Conservation (phyloP, 2,888 invertebrate genomes). For the Rugalucina vietnamica region DNA sequence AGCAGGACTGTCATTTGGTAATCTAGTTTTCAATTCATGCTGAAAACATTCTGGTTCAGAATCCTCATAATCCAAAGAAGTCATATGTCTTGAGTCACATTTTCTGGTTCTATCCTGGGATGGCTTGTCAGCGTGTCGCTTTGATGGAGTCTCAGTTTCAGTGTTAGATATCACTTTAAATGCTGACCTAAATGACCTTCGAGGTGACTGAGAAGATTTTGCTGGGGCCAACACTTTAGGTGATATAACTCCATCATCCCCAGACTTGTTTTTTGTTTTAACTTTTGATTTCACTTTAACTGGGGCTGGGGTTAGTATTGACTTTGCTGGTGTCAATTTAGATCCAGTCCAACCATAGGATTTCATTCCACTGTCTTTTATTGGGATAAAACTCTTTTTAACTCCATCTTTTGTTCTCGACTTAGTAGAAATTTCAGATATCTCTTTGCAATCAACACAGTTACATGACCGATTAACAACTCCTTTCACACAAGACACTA, state of each 20-base stretch:
- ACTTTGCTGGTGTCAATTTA: constrained; percentile 37
- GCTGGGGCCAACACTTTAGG: neutral
- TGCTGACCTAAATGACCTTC: neutral
- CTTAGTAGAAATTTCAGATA: neutral
- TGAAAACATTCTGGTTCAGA: constrained; percentile 60
- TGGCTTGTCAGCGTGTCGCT: no score
- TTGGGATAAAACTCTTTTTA: neutral
- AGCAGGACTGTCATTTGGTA: neutral
- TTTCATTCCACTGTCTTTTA: neutral
- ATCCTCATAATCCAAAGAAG: constrained; percentile 49
- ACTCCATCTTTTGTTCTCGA: neutral
- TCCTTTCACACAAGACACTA: constrained; percentile 54
- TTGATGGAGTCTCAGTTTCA: no score
- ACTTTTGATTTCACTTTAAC: neutral
- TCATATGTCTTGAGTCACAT: neutral
- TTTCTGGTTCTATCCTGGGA: no score
- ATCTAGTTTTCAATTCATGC: constrained; percentile 30
- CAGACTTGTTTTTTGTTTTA: constrained; percentile 13
- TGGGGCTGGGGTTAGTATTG: constrained; percentile 48
- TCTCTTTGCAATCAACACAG: constrained; percentile 19
- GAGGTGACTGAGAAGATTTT: neutral
- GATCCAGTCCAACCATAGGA: neutral
- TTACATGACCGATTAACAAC: constrained; percentile 46
- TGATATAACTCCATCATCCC: no score
- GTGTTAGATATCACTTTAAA: neutral